These are phyloP conservation scores for Trichopoda pennipes DNA, from an alignment of 2,888 invertebrate species.

Conservation along the genomic window DNA sequence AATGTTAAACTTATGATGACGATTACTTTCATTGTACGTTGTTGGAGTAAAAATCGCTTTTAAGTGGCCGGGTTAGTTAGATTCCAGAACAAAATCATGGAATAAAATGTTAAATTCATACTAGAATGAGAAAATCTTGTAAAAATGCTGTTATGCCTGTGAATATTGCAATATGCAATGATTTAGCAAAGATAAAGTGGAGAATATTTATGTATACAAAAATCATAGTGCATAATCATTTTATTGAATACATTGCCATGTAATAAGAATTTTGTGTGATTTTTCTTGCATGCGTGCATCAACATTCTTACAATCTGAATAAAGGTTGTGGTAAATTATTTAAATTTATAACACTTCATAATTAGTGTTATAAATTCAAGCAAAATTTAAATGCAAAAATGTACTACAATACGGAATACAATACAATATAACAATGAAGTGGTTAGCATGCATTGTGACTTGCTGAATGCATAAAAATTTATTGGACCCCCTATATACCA, in stretches of 20 bases:
- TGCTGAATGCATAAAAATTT: too few species aligned
- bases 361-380: conserved; percentile 15
- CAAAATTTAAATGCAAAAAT: neutral
- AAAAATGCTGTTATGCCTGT: conserved; percentile 43
- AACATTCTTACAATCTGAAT: conserved; percentile 15
- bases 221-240: conserved; percentile 61
- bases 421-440: neutral
- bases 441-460: neutral
- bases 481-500: too few species aligned
- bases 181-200: conserved; percentile 9
- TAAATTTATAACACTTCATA: conserved; percentile 46
- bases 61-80: conserved; percentile 53
- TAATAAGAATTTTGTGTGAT: conserved; percentile 5
- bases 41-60: conserved; percentile 56
- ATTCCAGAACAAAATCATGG: conserved; percentile 43
- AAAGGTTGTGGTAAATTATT: conserved; percentile 48
- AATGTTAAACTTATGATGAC: conserved; percentile 65
- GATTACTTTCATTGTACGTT: conserved; percentile 66
- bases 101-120: conserved; percentile 58
- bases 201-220: conserved; percentile 41
- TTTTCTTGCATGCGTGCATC: conserved; percentile 7
- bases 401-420: conserved; percentile 3
- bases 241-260: conserved; percentile 58
- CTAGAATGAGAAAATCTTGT: conserved; percentile 29
- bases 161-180: conserved; percentile 33